Evolutionary conservation across 1,140 invertebrate species (phyloP).

Genomic region (Tetraneura akinire): DNA sequence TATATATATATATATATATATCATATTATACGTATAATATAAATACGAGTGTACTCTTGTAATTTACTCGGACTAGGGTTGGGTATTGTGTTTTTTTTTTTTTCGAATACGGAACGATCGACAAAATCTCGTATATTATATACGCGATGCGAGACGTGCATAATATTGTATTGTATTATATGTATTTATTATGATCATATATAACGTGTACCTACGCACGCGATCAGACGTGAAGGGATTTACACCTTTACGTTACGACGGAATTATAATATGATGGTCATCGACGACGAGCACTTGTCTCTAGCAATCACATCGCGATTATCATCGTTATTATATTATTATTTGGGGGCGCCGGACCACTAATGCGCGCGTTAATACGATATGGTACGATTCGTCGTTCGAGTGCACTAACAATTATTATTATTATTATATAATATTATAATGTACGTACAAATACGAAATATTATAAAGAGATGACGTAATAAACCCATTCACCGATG

Average conservation of each 20-base stretch:
- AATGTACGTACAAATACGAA: too few species aligned
- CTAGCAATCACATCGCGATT: not conserved
- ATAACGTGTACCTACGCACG: not conserved
- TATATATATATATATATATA: not conserved
- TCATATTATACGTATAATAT: not conserved
- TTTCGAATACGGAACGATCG: not conserved
- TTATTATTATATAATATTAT: too few species aligned
- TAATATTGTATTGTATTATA: not conserved
- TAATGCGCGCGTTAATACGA: not conserved
- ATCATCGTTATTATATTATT: too few species aligned
- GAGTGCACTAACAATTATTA: not conserved
- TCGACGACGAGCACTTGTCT: constrained; percentile 16
- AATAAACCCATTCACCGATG: too few species aligned
- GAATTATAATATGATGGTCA: too few species aligned
- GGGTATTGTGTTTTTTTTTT: not conserved
- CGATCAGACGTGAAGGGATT: constrained; percentile 30
- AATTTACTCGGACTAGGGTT: constrained; percentile 4
- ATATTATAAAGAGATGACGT: too few species aligned
- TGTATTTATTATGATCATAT: not conserved
- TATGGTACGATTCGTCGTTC: not conserved
- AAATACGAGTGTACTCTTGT: not conserved
- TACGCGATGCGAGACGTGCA: not conserved
- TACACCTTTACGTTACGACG: constrained; percentile 17
- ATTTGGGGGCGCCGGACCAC: too few species aligned
- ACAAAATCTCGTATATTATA: not conserved